Base-by-base conservation (phyloP, 2,888 invertebrate genomes). In the Melinaea marsaeus region DNA sequence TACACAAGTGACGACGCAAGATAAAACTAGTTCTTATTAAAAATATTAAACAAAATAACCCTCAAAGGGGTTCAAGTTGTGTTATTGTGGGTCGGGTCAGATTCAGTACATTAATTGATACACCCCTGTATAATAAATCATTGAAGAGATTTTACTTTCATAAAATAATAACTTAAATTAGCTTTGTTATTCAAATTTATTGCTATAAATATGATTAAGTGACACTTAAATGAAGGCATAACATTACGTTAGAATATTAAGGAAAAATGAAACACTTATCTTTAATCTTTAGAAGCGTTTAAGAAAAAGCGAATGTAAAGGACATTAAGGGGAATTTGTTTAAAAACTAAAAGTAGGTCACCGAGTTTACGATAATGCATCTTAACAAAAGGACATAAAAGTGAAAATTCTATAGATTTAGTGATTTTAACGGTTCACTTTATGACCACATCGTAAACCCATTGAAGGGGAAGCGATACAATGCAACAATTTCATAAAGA, bases 61-160 rank as follows among this genome's bases (percentile, higher is more conserved):
- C 42, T 42, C 42, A 7, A 6, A 37, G 37, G 7, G 37, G 5
- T 37, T 2, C 7, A 37, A 57, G 60, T 63, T 48, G 42, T 22
- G 22, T 22, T 1, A 22, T 22, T 9, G 47, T 13, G 33, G 32
- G 11, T 55, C 33, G 47, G 60, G 62, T 60, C 58, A 58, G 13
- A 56, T 58, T 48, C 60, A 58, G 63, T 61, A 60, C 45, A 37
- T 60, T 67, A 62, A 64, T 64, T 62, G 60, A 67, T 67, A 62
- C 58, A 57, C n/a, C n/a, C n/a, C 1, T 22, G 22, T 58, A 58
- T 55, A 62, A 62, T 68, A 61, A 68, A 68, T 68, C 64, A 64
- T 63, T n/a, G 13, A 33, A 65, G 46, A 51, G 58, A 48, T 42
- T 56, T 56, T 37, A 37, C 2, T 1, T 37, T 37, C 5, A 22